These are phyloP conservation scores for Cercopithecus neglectus DNA, from an alignment of 2,797 vertebrate genomes.

Conservation along the genomic window DNA sequence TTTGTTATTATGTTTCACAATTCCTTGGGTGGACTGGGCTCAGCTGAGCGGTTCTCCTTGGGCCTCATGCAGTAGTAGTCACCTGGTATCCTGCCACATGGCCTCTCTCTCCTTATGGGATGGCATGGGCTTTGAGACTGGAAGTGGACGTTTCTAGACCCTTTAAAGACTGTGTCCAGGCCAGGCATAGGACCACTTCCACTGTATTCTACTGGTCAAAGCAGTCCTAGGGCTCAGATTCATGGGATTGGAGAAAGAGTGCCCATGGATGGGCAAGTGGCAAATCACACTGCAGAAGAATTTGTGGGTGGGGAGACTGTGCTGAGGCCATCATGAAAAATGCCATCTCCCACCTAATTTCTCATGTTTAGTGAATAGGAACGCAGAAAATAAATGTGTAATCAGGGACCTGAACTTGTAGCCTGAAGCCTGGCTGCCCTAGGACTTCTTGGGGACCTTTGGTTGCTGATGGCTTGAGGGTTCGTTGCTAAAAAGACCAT, in stretches of 20 bases:
- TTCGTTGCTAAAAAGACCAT: not conserved
- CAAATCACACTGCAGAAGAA: not conserved
- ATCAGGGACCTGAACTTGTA: not conserved
- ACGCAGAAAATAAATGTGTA: not conserved
- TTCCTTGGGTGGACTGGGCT: not conserved
- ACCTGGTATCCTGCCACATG: fast-evolving
- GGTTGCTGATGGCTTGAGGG: not conserved
- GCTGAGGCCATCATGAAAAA: not conserved
- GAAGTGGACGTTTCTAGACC: not conserved
- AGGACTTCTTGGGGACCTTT: not conserved
- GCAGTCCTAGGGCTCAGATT: not conserved
- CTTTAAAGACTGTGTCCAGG: not conserved
- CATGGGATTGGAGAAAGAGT: not conserved
- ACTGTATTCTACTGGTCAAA: not conserved
- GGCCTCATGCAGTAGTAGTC: not conserved
- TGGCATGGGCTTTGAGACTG: not conserved
- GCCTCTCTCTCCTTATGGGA: not conserved
- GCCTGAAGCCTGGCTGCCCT: not conserved
- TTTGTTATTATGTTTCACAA: not conserved
- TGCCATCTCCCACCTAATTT: not conserved
- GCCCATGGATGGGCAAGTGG: not conserved
- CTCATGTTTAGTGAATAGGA: not conserved
- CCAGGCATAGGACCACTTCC: not conserved
- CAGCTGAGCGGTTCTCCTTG: not conserved
- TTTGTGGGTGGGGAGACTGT: not conserved